These are phyloP conservation scores for Scolopax bukidnonensis DNA, from an alignment of 2,797 vertebrate species.

Conservation along the genomic window DNA sequence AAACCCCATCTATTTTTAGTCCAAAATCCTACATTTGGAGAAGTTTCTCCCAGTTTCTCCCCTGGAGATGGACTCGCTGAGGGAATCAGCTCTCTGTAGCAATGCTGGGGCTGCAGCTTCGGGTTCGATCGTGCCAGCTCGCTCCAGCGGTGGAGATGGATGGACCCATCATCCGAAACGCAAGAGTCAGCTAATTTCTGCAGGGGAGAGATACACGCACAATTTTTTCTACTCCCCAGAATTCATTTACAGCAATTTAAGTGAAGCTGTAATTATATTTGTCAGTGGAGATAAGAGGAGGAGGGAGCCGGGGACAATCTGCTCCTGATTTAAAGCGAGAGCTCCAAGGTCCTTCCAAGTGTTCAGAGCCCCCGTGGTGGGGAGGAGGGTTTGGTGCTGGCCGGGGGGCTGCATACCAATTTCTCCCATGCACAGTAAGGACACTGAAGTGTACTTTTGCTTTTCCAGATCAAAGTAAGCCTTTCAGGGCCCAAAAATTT, in stretches of 20 bases:
- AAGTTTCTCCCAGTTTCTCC: background rate
- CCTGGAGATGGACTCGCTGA: background rate
- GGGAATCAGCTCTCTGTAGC: background rate
- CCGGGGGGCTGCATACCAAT: background rate
- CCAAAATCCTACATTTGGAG: background rate
- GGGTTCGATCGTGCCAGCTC: background rate
- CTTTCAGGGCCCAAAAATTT: background rate
- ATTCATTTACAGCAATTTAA: conserved; percentile 22
- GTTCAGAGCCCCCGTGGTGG: background rate
- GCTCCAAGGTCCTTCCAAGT: background rate
- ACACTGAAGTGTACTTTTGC: background rate
- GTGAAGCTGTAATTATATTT: conserved; percentile 40
- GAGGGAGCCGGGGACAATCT: background rate
- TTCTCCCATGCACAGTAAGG: background rate
- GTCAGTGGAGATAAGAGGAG: background rate
- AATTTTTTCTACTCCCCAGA: background rate
- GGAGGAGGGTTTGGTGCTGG: background rate
- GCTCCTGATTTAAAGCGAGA: background rate
- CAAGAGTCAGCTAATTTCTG: conserved; percentile 45
- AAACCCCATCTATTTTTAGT: rapidly evolving
- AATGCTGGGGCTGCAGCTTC: background rate
- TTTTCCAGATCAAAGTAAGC: background rate
- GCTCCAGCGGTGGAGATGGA: conserved; percentile 8
- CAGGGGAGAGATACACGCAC: background rate
- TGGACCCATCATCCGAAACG: background rate